Conservation (phyloP, 2,888 invertebrate species). For the Sthenelais limicola region DNA sequence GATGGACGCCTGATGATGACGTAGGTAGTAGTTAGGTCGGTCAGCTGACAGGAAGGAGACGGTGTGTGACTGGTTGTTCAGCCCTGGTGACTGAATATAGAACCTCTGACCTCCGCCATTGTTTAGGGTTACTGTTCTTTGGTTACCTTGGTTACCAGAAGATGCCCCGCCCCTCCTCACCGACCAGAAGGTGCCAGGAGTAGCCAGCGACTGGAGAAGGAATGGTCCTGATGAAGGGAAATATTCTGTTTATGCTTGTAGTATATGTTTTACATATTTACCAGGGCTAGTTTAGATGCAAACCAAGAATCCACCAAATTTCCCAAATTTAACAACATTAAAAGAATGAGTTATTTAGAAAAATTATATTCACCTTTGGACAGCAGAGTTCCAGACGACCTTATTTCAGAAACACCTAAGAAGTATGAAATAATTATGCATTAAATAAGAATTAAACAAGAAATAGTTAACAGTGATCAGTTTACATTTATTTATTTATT, state of each 20-base stretch:
- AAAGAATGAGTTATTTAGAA: too few species aligned
- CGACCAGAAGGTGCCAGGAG: neutral
- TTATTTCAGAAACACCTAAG: too few species aligned
- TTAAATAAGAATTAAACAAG: too few species aligned
- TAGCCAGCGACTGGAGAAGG: neutral
- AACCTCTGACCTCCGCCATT: neutral
- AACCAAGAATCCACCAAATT: too few species aligned
- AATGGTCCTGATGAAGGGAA: slow-evolving; percentile 3
- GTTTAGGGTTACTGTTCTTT: neutral
- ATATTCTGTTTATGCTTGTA: neutral
- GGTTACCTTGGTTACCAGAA: neutral
- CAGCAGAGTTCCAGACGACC: too few species aligned
- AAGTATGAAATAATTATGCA: too few species aligned
- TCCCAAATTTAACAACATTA: too few species aligned
- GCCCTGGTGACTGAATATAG: neutral
- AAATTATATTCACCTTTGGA: too few species aligned
- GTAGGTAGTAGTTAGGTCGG: slow-evolving; percentile 9
- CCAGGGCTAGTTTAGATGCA: too few species aligned
- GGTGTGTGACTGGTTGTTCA: neutral
- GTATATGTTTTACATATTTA: too few species aligned
- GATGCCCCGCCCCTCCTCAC: neutral
- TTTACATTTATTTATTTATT: too few species aligned
- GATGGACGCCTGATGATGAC: neutral
- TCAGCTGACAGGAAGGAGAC: slow-evolving; percentile 3
- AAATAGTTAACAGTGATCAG: too few species aligned